phyloP scores from a whole-genome alignment of 2,797 vertebrate species.

The Sphenodon punctatus region DNA sequence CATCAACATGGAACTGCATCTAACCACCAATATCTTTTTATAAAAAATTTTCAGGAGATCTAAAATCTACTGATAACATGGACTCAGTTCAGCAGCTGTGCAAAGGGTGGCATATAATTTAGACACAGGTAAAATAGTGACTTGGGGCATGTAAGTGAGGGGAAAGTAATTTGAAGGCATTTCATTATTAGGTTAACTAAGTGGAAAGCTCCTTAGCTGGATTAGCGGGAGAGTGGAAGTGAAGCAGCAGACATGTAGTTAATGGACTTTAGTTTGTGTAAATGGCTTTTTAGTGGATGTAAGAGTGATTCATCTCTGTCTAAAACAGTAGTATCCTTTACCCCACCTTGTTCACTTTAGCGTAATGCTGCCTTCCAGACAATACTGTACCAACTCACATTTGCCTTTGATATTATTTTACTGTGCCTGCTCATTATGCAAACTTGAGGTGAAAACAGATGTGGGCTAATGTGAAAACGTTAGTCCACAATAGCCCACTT shows the following conservation, averaged over 20 bases:
- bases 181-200: background rate
- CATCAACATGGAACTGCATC: constrained; percentile 10
- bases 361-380: constrained; percentile 1
- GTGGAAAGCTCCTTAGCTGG: background rate
- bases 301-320: constrained; percentile 41
- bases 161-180: background rate
- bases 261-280: background rate
- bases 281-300: background rate
- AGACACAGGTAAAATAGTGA: constrained; percentile 21
- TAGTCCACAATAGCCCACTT: background rate
- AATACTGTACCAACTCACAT: constrained; percentile 7
- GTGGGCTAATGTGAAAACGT: background rate
- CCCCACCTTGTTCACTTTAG: constrained; percentile 31
- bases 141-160: background rate
- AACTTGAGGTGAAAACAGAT: background rate
- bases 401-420: constrained; percentile 41
- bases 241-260: background rate
- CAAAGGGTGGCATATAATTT: background rate
- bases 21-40: background rate
- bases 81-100: background rate
- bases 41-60: background rate
- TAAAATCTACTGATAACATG: constrained; percentile 5
- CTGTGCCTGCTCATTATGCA: constrained; percentile 10
- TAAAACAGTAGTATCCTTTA: constrained; percentile 47
- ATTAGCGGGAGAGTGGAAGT: background rate